phyloP scores from a whole-genome alignment of 2,888 invertebrate species.

The Chorisops tibialis region DNA sequence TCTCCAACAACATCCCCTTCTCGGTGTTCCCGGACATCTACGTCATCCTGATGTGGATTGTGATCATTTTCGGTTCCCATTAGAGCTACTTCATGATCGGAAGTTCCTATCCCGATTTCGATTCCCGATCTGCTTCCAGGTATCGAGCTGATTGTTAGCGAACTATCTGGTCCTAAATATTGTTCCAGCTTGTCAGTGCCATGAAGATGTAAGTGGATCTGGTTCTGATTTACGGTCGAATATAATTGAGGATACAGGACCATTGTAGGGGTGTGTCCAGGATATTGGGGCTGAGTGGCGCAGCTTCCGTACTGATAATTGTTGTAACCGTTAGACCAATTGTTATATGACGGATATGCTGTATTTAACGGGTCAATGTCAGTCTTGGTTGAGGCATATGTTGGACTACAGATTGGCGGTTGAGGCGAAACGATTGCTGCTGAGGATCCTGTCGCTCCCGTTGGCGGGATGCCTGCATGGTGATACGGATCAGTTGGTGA shows the following conservation, averaged over 20 bases:
- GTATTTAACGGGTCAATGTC: conserved; percentile 47
- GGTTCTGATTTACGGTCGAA: conserved; percentile 82
- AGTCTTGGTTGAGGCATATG: conserved; percentile 40
- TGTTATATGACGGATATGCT: conserved; percentile 46
- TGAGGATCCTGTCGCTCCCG: conserved; percentile 37
- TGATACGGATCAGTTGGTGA: conserved; percentile 53
- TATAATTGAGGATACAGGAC: conserved; percentile 75
- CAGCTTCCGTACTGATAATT: conserved; percentile 64
- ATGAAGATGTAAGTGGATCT: conserved; percentile 79
- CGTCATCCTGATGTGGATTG: conserved; percentile 47
- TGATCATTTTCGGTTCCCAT: conserved; percentile 46
- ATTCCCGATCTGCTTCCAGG: conserved; percentile 51
- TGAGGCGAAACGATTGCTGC: conserved; percentile 40
- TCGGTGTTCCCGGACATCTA: conserved; percentile 34
- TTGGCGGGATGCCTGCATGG: conserved; percentile 41
- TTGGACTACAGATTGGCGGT: conserved; percentile 42
- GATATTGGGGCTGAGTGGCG: conserved; percentile 47
- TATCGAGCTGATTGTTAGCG: conserved; percentile 59
- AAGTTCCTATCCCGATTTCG: conserved; percentile 54
- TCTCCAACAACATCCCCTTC: conserved; percentile 49
- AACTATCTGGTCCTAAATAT: conserved; percentile 58
- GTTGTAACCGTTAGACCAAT: conserved; percentile 63
- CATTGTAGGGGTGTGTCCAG: conserved; percentile 58
- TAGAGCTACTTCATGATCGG: conserved; percentile 47
- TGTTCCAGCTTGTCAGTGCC: conserved; percentile 66